Percentiles rank a stretch among this genome's conserved stretches.
Evolutionary conservation across 2,797 vertebrate species (phyloP).

Genomic region (Micrastur ruficollis): DNA sequence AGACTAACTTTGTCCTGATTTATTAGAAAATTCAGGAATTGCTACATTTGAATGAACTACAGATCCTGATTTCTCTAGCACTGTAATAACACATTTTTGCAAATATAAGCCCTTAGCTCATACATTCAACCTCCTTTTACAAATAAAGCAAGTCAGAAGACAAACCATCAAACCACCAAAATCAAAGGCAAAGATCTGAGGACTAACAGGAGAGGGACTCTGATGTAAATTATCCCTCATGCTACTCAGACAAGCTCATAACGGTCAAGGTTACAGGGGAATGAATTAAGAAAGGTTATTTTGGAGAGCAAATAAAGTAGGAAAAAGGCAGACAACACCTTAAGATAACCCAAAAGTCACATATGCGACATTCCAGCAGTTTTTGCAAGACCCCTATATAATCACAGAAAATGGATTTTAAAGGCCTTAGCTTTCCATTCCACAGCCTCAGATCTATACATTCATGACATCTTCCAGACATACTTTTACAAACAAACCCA

Average conservation of each 20-base stretch:
- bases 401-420: not conserved
- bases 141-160: not conserved
- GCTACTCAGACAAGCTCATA: not conserved
- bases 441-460: not conserved
- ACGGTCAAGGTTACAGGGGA: not conserved
- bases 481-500: not conserved
- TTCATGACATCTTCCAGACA: not conserved
- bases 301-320: not conserved
- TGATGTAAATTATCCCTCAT: not conserved
- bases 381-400: not conserved
- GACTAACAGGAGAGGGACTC: not conserved
- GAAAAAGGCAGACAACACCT: too few species aligned
- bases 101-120: not conserved
- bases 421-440: not conserved
- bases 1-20: not conserved
- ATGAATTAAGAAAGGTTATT: not conserved
- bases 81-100: not conserved
- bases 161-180: not conserved
- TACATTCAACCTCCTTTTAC: not conserved
- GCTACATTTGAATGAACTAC: not conserved
- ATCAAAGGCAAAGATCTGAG: not conserved
- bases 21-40: not conserved
- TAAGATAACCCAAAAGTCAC: not conserved
- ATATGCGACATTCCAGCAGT: not conserved
- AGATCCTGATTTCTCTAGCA: not conserved